Conservation (phyloP, 2,888 invertebrate genomes). For the Spialia ferax region DNA sequence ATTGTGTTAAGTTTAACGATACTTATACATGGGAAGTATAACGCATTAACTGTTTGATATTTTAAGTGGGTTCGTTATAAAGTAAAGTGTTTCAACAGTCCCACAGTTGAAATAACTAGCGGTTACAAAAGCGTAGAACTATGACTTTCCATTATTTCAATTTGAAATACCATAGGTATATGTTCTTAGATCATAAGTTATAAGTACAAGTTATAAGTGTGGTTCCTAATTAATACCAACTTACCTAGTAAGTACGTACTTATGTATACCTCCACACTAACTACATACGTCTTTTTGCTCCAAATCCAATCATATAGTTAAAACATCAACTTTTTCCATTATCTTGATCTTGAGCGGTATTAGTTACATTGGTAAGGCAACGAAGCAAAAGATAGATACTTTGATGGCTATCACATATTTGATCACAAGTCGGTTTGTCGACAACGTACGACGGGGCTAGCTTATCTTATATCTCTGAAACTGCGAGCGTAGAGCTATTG, state of each 20-base stretch:
- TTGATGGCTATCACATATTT: slow-evolving; percentile 45
- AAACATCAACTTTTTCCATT: slow-evolving; percentile 26
- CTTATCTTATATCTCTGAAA: slow-evolving; percentile 43
- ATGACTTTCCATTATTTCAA: no score
- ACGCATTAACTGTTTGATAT: neutral
- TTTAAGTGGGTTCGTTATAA: no score
- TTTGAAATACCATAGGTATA: no score
- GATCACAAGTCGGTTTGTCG: slow-evolving; percentile 63
- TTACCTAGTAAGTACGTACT: no score
- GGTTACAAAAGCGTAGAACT: no score
- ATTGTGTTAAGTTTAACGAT: neutral
- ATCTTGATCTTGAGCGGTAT: slow-evolving; percentile 65
- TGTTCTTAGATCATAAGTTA: no score
- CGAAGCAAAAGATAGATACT: slow-evolving; percentile 43
- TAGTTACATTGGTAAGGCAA: slow-evolving; percentile 64
- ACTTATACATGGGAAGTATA: neutral
- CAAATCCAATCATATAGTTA: slow-evolving; percentile 39
- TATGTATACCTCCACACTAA: no score
- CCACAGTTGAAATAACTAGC: no score
- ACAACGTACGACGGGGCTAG: slow-evolving; percentile 54
- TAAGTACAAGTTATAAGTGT: no score
- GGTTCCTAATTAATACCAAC: no score
- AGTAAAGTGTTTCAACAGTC: no score
- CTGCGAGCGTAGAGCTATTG: slow-evolving; percentile 50
- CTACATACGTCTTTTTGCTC: slow-evolving; percentile 1